Conservation (phyloP, 2,888 invertebrate species). For the Acanthosoma haemorrhoidale region DNA sequence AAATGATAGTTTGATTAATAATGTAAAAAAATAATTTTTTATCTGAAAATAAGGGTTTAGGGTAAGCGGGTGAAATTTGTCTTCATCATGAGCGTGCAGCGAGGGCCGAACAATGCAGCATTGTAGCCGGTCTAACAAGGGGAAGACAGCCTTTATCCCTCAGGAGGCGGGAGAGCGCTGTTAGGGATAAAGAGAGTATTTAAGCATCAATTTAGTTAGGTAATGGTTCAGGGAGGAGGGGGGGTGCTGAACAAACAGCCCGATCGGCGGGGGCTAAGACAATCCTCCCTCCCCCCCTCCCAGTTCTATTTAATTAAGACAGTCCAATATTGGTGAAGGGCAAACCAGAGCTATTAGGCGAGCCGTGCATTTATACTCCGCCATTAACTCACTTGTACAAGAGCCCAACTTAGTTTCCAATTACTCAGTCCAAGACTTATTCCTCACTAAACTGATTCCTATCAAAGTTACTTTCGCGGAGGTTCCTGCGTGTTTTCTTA, state of each 20-base stretch:
- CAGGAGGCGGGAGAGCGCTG: too few relatives aligned
- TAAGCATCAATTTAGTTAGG: background rate
- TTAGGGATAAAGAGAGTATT: background rate
- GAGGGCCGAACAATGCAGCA: background rate
- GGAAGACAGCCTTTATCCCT: background rate
- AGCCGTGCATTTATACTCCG: background rate
- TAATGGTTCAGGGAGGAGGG: background rate
- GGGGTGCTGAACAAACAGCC: background rate
- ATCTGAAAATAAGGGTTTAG: background rate
- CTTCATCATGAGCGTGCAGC: background rate
- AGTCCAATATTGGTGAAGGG: background rate
- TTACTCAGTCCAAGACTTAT: background rate
- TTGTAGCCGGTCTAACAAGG: background rate
- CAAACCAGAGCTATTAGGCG: background rate
- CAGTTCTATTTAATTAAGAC: constrained; percentile 9
- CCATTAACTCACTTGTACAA: background rate
- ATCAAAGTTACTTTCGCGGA: background rate
- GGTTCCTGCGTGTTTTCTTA: too few relatives aligned
- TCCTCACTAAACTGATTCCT: background rate
- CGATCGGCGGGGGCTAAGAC: too few relatives aligned
- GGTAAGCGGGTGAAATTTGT: background rate
- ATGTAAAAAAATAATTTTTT: background rate
- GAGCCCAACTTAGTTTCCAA: constrained; percentile 2
- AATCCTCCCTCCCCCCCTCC: background rate
- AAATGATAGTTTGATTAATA: background rate